Conservation (phyloP, 2,113 vertebrate species). For the Oryctolagus cuniculus region mOryCun1.1 NC_091450.1:48975001-48975500, state of each 20-base stretch:
- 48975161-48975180: not conserved
- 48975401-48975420: fast-evolving
- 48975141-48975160: not conserved
- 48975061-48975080: not conserved
- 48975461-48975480: no score
- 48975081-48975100: not conserved
- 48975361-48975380: not conserved
- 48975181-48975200: not conserved
- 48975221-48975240: not conserved
- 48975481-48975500: not conserved
- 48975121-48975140: not conserved
- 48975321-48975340: not conserved
- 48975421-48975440: not conserved
- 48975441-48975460: not conserved
- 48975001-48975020: not conserved
- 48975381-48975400: not conserved
- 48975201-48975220: not conserved
- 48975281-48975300: no score
- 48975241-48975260: not conserved
- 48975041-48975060: not conserved
- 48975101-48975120: not conserved
- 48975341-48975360: not conserved
- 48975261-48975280: not conserved
- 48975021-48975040: not conserved
- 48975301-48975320: not conserved